Percentiles rank a stretch among this genome's conserved stretches.
These are phyloP conservation scores for Atrina japonica DNA, from an alignment of 2,888 invertebrate species.

Conservation along the genomic window DNA sequence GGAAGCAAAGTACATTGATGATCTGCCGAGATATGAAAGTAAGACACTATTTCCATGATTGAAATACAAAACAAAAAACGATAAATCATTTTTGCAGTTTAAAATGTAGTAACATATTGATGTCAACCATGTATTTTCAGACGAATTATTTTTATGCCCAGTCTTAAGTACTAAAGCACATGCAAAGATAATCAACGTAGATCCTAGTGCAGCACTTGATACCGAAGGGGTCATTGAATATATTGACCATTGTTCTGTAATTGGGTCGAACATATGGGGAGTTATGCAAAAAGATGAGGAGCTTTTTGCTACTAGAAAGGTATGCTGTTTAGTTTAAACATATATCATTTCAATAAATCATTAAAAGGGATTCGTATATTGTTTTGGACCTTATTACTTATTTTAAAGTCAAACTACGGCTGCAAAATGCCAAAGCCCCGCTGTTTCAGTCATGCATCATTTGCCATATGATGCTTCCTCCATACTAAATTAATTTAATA, in stretches of 20 bases:
- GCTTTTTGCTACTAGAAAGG: conserved; percentile 29
- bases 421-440: no score
- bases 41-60: not conserved
- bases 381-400: no score
- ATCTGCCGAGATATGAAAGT: conserved; percentile 87
- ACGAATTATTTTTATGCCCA: conserved; percentile 18
- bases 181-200: conserved; percentile 23
- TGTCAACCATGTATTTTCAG: not conserved
- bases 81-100: no score
- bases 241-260: conserved; percentile 16
- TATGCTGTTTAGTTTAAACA: no score
- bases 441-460: no score
- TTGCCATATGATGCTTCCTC: no score
- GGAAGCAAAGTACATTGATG: conserved; percentile 94
- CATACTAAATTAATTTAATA: no score
- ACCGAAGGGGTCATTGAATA: conserved; percentile 29
- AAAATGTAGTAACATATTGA: no score
- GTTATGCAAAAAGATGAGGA: conserved; percentile 9
- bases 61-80: no score
- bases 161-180: conserved; percentile 28
- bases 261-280: conserved; percentile 14
- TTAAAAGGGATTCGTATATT: no score
- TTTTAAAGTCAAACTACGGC: no score
- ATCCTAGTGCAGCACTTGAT: conserved; percentile 17
- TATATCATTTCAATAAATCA: no score